Evolutionary conservation across 2,113 vertebrate species (phyloP).

Genomic region (Eulemur macaco): DNA sequence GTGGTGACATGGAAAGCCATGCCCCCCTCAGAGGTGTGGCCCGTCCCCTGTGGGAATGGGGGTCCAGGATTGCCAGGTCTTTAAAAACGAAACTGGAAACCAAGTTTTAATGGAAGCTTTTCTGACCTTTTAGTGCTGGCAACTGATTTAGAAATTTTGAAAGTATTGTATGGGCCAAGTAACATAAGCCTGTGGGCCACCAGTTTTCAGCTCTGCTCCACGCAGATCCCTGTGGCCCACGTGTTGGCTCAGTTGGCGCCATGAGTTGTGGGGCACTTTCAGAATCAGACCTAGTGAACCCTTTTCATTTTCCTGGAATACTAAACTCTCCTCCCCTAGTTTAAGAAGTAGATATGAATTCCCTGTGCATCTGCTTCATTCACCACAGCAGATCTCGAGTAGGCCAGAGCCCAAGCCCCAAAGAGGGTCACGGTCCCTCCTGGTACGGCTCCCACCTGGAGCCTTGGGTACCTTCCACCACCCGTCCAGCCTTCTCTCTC

Average conservation of each 20-base stretch:
- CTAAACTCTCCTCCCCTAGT: not conserved
- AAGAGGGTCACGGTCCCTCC: not conserved
- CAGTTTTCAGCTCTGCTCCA: not conserved
- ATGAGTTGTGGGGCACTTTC: not conserved
- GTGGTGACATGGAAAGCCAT: not conserved
- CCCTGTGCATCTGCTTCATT: not conserved
- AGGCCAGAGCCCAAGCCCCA: not conserved
- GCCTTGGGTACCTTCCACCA: not conserved
- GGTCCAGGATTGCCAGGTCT: not conserved
- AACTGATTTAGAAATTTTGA: not conserved
- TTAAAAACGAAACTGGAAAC: conserved; percentile 3
- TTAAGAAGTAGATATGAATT: not conserved
- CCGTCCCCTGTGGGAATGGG: not conserved
- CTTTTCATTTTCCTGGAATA: conserved; percentile 2
- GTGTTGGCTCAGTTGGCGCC: not conserved
- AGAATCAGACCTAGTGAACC: not conserved
- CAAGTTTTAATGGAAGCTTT: conserved; percentile 1
- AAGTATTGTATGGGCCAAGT: not conserved
- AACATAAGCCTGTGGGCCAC: not conserved
- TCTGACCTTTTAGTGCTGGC: conserved; percentile 8
- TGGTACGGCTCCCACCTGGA: not conserved
- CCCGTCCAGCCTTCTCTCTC: not conserved
- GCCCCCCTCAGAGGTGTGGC: not conserved
- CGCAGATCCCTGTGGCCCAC: not conserved
- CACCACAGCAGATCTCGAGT: not conserved